Evolutionary conservation across 1,140 invertebrate species (phyloP).

Genomic region (Caenorhabditis elegans): DNA sequence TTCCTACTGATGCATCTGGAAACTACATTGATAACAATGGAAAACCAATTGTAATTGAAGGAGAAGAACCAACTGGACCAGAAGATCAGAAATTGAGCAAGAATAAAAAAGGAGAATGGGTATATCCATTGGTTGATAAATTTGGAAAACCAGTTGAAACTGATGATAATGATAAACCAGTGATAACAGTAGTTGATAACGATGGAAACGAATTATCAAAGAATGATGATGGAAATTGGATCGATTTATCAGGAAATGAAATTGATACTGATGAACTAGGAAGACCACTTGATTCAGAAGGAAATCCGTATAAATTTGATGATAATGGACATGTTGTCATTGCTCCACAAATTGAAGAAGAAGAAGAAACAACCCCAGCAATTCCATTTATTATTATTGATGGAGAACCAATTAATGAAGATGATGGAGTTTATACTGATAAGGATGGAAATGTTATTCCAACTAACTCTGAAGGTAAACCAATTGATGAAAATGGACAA

Average conservation of each 20-base stretch:
- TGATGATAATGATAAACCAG: slow-evolving; percentile 32
- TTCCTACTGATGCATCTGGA: slow-evolving; percentile 34
- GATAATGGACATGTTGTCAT: not conserved
- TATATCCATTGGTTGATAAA: slow-evolving; percentile 51
- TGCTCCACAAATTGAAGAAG: not conserved
- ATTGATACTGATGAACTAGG: slow-evolving; percentile 40
- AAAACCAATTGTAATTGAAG: slow-evolving; percentile 22
- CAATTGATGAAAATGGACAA: slow-evolving; percentile 30
- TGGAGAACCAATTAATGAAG: slow-evolving; percentile 35
- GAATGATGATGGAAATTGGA: slow-evolving; percentile 37
- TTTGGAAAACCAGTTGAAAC: slow-evolving; percentile 34
- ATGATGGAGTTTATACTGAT: slow-evolving; percentile 40
- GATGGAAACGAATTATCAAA: slow-evolving; percentile 30
- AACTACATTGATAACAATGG: slow-evolving; percentile 34
- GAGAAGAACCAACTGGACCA: slow-evolving; percentile 47
- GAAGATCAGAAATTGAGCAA: slow-evolving; percentile 51
- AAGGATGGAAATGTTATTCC: slow-evolving; percentile 27
- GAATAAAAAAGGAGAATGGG: slow-evolving; percentile 52
- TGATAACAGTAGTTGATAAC: slow-evolving; percentile 45
- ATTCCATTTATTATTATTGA: slow-evolving; percentile 32
- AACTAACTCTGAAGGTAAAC: slow-evolving; percentile 35
- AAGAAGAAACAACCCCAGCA: not conserved
- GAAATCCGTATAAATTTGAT: slow-evolving; percentile 35
- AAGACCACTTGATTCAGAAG: slow-evolving; percentile 36
- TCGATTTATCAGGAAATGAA: slow-evolving; percentile 34